These are phyloP conservation scores for Priapulus caudatus DNA, from an alignment of 2,888 invertebrate genomes.

Conservation along the genomic window DNA sequence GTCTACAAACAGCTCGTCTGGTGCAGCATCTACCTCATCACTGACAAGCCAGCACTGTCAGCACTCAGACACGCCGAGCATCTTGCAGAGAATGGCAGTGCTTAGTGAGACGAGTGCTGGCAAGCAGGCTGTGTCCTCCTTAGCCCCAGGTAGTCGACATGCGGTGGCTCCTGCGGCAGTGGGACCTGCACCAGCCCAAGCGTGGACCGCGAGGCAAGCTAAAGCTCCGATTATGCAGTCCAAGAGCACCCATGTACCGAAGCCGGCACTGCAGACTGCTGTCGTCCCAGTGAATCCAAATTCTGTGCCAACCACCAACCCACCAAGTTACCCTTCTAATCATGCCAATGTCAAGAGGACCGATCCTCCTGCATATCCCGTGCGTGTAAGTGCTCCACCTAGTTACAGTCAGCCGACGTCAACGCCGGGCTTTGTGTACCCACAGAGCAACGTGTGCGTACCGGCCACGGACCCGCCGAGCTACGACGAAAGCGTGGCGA, in stretches of 20 bases:
- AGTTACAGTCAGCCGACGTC: conserved; percentile 45
- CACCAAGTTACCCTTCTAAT: conserved; percentile 81
- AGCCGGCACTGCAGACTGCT: conserved; percentile 85
- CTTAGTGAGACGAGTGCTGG: conserved; percentile 43
- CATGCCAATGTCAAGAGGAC: conserved; percentile 28
- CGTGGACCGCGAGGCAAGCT: conserved; percentile 73
- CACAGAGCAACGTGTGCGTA: conserved; percentile 41
- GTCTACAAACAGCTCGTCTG: conserved; percentile 60
- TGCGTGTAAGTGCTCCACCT: conserved; percentile 23
- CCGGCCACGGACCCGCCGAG: conserved; percentile 38
- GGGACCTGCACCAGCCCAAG: conserved; percentile 55
- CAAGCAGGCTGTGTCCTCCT: conserved; percentile 18
- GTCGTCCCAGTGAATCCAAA: conserved; percentile 55
- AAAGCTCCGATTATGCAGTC: conserved; percentile 91
- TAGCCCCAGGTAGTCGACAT: conserved; percentile 5
- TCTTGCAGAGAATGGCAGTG: background rate
- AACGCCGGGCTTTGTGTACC: conserved; percentile 16
- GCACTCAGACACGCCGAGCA: background rate
- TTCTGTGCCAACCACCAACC: conserved; percentile 56
- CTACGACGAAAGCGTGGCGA: background rate
- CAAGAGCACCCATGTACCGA: conserved; percentile 82
- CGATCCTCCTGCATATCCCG: conserved; percentile 32
- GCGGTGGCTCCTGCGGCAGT: background rate
- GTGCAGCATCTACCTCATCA: no score
- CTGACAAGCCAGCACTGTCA: background rate